Evolutionary conservation across 2,888 invertebrate species (phyloP).

Genomic region (Euplagia quadripunctaria): DNA sequence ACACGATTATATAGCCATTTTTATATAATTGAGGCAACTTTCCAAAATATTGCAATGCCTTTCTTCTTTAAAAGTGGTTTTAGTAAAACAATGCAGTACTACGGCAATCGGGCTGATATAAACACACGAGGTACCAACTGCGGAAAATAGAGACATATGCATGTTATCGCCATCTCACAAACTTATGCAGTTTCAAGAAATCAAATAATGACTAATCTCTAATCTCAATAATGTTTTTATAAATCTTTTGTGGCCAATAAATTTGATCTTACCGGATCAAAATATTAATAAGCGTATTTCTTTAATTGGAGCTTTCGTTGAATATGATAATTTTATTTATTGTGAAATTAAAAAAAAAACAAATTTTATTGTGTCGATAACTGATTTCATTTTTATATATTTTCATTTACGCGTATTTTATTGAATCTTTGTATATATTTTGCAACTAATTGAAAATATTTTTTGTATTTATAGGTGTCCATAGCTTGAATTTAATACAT

Average conservation of each 20-base stretch:
- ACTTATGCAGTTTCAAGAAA: not conserved
- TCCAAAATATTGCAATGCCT: slow-evolving; percentile 28
- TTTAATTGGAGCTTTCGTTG: not conserved
- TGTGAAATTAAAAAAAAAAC: no score
- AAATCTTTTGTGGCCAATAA: not conserved
- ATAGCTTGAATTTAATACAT: no score
- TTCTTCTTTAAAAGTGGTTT: not conserved
- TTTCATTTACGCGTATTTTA: no score
- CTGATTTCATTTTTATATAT: no score
- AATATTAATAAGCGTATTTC: not conserved
- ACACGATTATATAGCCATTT: slow-evolving; percentile 41
- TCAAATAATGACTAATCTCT: not conserved
- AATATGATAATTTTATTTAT: not conserved
- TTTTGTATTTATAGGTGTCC: no score
- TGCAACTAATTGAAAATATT: no score
- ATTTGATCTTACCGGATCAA: not conserved
- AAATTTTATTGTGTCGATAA: no score
- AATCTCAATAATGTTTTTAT: not conserved
- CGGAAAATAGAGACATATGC: not conserved
- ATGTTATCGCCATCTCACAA: not conserved
- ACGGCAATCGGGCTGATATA: slow-evolving; percentile 29
- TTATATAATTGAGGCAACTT: slow-evolving; percentile 29
- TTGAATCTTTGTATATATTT: no score
- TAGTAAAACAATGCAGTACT: not conserved
- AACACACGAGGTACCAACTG: slow-evolving; percentile 39